These are phyloP conservation scores for Limnephilus rhombicus DNA, from an alignment of 2,888 invertebrate genomes.

Conservation along the genomic window DNA sequence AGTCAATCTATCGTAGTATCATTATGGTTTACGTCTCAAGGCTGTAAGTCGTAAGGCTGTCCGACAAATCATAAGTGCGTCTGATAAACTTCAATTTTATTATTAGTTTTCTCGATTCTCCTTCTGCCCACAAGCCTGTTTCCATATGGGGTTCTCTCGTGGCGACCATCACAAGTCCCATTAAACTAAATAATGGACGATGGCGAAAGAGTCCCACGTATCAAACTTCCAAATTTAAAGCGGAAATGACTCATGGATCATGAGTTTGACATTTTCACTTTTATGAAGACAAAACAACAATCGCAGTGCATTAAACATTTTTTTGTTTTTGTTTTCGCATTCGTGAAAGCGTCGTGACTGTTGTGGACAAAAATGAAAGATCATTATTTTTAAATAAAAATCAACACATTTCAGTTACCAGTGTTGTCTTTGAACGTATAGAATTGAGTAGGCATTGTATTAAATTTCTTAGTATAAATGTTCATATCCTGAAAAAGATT, in stretches of 20 bases:
- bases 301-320: not conserved
- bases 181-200: constrained; percentile 28
- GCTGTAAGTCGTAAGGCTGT: too few relatives aligned
- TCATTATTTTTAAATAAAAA: not conserved
- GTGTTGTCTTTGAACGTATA: too few relatives aligned
- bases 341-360: too few relatives aligned
- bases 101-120: not conserved
- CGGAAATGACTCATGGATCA: constrained; percentile 13
- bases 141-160: not conserved
- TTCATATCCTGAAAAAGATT: too few relatives aligned
- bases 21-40: too few relatives aligned
- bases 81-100: not conserved
- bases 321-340: too few relatives aligned
- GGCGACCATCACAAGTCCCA: constrained; percentile 11
- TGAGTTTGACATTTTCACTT: constrained; percentile 5
- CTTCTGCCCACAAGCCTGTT: constrained; percentile 25
- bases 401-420: too few relatives aligned
- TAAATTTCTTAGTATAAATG: too few relatives aligned
- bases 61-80: not conserved
- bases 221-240: not conserved
- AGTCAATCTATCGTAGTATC: not conserved
- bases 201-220: constrained; percentile 36
- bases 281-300: not conserved
- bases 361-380: not conserved
- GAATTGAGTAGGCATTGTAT: too few relatives aligned